Conservation (phyloP, 2,888 invertebrate species). For the Anorthoa munda region DNA sequence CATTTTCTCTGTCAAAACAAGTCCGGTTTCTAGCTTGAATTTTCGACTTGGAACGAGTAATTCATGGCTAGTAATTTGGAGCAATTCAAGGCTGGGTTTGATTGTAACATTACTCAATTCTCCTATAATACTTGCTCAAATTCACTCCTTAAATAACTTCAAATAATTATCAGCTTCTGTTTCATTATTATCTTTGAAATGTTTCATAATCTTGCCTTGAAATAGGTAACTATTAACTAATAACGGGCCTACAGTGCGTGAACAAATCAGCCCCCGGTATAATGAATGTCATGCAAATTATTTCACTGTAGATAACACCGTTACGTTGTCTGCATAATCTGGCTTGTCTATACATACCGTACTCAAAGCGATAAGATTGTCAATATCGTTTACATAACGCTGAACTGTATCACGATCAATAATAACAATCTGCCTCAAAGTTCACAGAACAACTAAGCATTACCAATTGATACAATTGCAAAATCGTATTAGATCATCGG, state of each 20-base stretch:
- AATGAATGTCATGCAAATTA: constrained; percentile 60
- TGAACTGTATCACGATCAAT: constrained; percentile 34
- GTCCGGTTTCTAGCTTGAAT: not conserved
- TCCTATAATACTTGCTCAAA: constrained; percentile 1
- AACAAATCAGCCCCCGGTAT: constrained; percentile 49
- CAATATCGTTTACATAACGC: constrained; percentile 55
- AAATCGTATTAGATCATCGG: constrained; percentile 58
- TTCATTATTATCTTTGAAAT: constrained; percentile 26
- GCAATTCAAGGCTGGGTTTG: constrained; percentile 1
- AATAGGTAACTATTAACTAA: constrained; percentile 38
- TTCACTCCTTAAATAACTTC: constrained; percentile 9
- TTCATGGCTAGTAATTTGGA: constrained; percentile 5
- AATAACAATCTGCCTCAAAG: constrained; percentile 39
- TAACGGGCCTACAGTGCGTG: constrained; percentile 31
- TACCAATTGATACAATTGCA: constrained; percentile 46
- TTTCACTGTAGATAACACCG: constrained; percentile 60
- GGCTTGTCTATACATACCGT: constrained; percentile 43
- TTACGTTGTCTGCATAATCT: constrained; percentile 58
- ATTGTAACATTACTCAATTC: constrained; percentile 13
- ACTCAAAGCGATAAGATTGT: constrained; percentile 60
- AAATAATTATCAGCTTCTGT: constrained; percentile 34
- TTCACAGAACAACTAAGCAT: constrained; percentile 31
- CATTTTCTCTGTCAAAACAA: constrained; percentile 26
- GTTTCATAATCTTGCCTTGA: constrained; percentile 41
- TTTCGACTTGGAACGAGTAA: not conserved